Evolutionary conservation across 2,797 vertebrate genomes (phyloP), one percentile per base, ranked within the genome.

Genomic region (Rhodeus uyekii): DNA sequence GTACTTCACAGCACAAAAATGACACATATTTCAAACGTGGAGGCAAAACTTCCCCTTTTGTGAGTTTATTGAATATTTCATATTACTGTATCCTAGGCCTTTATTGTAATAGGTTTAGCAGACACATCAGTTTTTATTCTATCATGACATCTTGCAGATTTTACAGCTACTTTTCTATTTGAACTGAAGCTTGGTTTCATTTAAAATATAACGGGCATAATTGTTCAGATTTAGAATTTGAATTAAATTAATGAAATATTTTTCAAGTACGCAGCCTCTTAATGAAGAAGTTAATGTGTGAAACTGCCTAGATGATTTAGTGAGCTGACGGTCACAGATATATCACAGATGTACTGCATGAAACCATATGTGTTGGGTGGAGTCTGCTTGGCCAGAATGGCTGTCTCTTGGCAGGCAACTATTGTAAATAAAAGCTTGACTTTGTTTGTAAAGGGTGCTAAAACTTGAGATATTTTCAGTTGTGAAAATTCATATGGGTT

Each of bases 381-480:
- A 73, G 78, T 72, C 68, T 63, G n/a, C 44, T 74, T 63, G 44
- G 79, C 32, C 60, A 63, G 68, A 69, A 53, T 39, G 32, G 4
- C n/a, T 34, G 48, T 79, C 48, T 69, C 48, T 80, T 48, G 42
- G 67, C 68, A 80, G 36, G 38, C 55, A n/a, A 3, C 3, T 42
- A 65, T 16, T 42, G 60, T n/a, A 64, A 63, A 74, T 55, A 55
- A 24, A 64, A 64, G 19, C 69, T 39, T 64, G 32, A 50, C 69
- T 27, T 2, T 29, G 44, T 75, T 12, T 22, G 63, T 48, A 80
- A 16, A 44, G 22, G 5, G 55, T 69, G 77, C 48, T 71, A 81
- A 76, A 34, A 76, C 34, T 36, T 67, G 79, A 61, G 38, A 39
- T 50, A 55, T 68, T 58, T 76, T 55, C 46, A 68, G 46, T 22